Evolutionary conservation across 2,888 invertebrate species (phyloP).

Genomic region (Lysandra coridon): DNA sequence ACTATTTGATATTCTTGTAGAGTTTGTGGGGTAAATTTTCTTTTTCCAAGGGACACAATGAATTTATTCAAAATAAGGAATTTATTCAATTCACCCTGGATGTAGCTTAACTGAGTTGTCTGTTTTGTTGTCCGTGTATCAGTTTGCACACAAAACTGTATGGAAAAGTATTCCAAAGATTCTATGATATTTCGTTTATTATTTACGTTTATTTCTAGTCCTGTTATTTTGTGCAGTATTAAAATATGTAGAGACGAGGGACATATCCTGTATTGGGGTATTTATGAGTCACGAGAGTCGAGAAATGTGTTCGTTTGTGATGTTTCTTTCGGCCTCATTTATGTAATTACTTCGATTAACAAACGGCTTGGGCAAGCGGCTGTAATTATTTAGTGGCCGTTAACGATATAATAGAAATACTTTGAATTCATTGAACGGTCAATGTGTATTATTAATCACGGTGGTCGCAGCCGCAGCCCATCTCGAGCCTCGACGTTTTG

Average conservation of each 20-base stretch:
- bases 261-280: background rate
- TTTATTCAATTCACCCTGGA: too few relatives aligned
- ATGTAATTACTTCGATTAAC: conserved; percentile 26
- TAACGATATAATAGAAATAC: conserved; percentile 32
- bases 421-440: conserved; percentile 26
- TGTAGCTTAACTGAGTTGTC: background rate
- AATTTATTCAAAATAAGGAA: conserved; percentile 13
- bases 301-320: conserved; percentile 13
- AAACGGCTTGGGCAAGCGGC: conserved; percentile 27
- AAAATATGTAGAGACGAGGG: background rate
- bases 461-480: conserved; percentile 23
- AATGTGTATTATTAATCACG: conserved; percentile 30
- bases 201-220: background rate
- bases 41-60: background rate
- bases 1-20: conserved; percentile 8
- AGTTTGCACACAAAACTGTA: background rate
- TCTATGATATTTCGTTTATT: background rate
- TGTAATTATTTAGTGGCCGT: conserved; percentile 28
- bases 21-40: conserved; percentile 12
- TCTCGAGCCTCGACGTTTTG: conserved; percentile 21
- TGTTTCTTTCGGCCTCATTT: conserved; percentile 30
- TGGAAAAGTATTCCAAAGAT: background rate
- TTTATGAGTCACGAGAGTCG: conserved; percentile 11
- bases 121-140: conserved; percentile 10
- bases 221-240: background rate